A percentile compares a stretch with the other conserved stretches of the same genome.
These are phyloP conservation scores for Oenanthe oenanthe DNA, from an alignment of 2,113 vertebrate genomes.

Conservation along the genomic window DNA sequence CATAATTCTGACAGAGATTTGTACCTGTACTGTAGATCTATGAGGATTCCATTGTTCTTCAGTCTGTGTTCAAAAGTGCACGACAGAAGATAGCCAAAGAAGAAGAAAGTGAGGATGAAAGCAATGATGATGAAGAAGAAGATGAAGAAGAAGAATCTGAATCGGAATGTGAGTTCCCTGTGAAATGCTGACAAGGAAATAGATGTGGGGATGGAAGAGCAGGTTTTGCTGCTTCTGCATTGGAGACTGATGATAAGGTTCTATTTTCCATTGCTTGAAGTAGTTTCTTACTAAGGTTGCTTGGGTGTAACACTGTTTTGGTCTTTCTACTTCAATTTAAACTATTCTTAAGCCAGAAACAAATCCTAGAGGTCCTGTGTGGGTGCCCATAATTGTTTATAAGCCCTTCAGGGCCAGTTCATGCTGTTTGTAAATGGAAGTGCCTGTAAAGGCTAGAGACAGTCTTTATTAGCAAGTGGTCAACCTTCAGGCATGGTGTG, in stretches of 20 bases:
- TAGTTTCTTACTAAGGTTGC: not conserved
- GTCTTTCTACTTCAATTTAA: not conserved
- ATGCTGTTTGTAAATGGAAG: not conserved
- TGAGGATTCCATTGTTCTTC: slow-evolving; percentile 97
- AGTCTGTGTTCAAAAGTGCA: slow-evolving; percentile 97
- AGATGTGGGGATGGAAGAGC: not conserved
- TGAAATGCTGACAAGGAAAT: not conserved
- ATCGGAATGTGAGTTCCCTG: slow-evolving; percentile 83
- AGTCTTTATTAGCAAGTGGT: not conserved
- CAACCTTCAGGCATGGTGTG: not conserved
- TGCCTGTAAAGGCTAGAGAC: not conserved
- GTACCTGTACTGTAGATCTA: slow-evolving; percentile 84
- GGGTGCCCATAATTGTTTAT: not conserved
- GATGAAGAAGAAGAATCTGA: slow-evolving; percentile 87
- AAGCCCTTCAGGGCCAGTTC: not conserved
- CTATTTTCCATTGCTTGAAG: not conserved
- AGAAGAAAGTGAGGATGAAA: slow-evolving; percentile 94
- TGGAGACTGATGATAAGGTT: not conserved
- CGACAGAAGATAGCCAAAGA: slow-evolving; percentile 97
- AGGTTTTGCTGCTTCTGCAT: not conserved
- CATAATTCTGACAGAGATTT: not conserved
- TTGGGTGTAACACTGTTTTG: not conserved
- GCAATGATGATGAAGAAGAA: slow-evolving; percentile 86
- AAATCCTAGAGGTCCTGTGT: not conserved
- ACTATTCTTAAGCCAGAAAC: not conserved